Conservation (phyloP, 2,113 vertebrate species). For the Leptobrachium leishanense region DNA sequence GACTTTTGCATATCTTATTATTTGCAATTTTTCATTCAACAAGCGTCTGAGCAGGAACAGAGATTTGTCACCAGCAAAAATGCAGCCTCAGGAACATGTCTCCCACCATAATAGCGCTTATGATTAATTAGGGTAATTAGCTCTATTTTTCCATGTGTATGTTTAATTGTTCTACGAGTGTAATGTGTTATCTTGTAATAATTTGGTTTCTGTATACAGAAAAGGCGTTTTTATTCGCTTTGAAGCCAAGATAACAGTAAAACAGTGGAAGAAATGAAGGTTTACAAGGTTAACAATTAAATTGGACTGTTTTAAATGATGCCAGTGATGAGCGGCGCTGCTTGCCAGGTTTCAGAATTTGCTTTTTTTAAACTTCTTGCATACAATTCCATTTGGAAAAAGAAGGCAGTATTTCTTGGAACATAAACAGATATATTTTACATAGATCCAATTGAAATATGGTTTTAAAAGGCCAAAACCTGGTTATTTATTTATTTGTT, state of each 20-base stretch:
- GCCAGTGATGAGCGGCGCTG: too few species aligned
- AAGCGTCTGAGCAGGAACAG: neutral
- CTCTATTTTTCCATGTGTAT: conserved; percentile 12
- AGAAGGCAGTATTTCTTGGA: too few species aligned
- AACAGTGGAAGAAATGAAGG: neutral
- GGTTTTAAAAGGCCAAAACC: too few species aligned
- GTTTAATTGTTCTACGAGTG: conserved; percentile 1
- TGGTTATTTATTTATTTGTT: too few species aligned
- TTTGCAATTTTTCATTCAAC: neutral
- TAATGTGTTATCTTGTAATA: neutral
- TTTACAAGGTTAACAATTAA: too few species aligned
- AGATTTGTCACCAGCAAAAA: conserved; percentile 25
- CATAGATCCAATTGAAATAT: too few species aligned
- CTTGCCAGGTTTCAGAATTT: too few species aligned
- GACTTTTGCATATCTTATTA: neutral
- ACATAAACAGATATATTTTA: too few species aligned
- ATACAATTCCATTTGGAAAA: too few species aligned
- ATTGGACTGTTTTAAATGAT: too few species aligned
- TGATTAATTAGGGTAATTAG: conserved; percentile 43
- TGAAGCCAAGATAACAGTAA: neutral
- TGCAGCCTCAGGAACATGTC: conserved; percentile 43
- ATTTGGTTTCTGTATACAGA: neutral
- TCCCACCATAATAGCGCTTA: conserved; percentile 11
- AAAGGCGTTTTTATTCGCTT: neutral
- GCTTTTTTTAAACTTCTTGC: too few species aligned